These are phyloP conservation scores for Neodiprion virginianus DNA, from an alignment of 1,140 invertebrate species.

Conservation along the genomic window DNA sequence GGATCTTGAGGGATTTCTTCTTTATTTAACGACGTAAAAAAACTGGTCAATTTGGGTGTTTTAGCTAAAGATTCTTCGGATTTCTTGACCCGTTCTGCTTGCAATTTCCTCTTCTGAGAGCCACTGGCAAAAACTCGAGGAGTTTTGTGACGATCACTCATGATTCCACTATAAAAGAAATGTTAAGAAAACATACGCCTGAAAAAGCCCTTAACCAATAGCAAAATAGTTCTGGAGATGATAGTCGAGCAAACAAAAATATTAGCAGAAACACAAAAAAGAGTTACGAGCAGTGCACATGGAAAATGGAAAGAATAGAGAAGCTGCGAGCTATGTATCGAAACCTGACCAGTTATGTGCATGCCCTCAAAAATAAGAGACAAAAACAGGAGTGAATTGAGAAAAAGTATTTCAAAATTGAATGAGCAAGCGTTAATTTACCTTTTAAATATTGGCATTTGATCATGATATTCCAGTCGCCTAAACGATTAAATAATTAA, in stretches of 20 bases:
- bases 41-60: slow-evolving; percentile 19
- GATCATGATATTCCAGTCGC: too few relatives aligned
- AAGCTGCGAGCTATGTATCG: background rate
- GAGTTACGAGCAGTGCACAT: slow-evolving; percentile 6
- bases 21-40: background rate
- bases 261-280: background rate
- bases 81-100: slow-evolving; percentile 15
- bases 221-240: slow-evolving; percentile 4
- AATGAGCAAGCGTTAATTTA: slow-evolving; percentile 4
- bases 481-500: too few relatives aligned
- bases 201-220: slow-evolving; percentile 12
- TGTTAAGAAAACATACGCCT: slow-evolving; percentile 8
- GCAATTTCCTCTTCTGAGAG: slow-evolving; percentile 20
- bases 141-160: slow-evolving; percentile 18
- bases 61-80: slow-evolving; percentile 17
- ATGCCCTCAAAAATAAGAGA: background rate
- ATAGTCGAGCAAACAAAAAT: background rate
- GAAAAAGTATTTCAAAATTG: background rate
- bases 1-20: background rate
- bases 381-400: slow-evolving; percentile 8
- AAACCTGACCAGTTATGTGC: background rate
- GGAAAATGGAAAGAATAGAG: slow-evolving; percentile 12
- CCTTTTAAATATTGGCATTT: too few relatives aligned
- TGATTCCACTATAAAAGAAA: slow-evolving; percentile 11
- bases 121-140: slow-evolving; percentile 13